These are phyloP conservation scores for Phymastichus coffea DNA, from an alignment of 1,140 invertebrate genomes.

Conservation along the genomic window DNA sequence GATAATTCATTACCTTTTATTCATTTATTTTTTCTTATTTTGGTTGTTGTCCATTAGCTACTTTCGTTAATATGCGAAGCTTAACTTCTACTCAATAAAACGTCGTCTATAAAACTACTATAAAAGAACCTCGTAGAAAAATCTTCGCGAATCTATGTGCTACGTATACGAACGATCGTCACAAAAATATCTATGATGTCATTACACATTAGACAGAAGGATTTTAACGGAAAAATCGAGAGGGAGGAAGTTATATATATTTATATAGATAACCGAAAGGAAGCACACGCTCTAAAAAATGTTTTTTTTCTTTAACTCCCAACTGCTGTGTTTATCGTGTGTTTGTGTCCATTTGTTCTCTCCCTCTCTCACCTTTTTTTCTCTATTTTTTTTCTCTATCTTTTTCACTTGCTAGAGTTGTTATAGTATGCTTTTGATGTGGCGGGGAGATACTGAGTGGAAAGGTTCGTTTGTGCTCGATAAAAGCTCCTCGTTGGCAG, in stretches of 20 bases:
- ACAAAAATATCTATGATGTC: slow-evolving; percentile 15
- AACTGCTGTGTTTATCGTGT: neutral
- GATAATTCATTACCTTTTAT: neutral
- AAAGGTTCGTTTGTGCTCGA: slow-evolving; percentile 13
- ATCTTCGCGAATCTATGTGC: slow-evolving; percentile 12
- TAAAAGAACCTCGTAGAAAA: slow-evolving; percentile 27
- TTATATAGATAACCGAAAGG: neutral
- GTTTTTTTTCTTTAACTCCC: neutral
- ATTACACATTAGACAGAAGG: slow-evolving; percentile 7
- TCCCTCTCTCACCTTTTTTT: neutral
- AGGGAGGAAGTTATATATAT: neutral
- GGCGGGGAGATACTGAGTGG: neutral
- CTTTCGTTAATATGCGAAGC: slow-evolving; percentile 22
- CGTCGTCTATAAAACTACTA: slow-evolving; percentile 19
- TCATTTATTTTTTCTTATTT: neutral
- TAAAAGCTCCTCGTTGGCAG: slow-evolving; percentile 16
- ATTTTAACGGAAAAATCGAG: neutral
- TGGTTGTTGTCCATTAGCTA: neutral
- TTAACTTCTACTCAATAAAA: slow-evolving; percentile 24
- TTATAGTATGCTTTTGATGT: neutral
- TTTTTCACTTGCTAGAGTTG: neutral
- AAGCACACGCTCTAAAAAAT: slow-evolving; percentile 6
- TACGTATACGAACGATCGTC: neutral
- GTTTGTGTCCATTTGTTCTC: neutral
- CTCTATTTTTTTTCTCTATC: neutral